A percentile compares a stretch with the other conserved stretches of the same genome.
phyloP scores from a whole-genome alignment of 2,113 vertebrate genomes.

The Chunga burmeisteri region DNA sequence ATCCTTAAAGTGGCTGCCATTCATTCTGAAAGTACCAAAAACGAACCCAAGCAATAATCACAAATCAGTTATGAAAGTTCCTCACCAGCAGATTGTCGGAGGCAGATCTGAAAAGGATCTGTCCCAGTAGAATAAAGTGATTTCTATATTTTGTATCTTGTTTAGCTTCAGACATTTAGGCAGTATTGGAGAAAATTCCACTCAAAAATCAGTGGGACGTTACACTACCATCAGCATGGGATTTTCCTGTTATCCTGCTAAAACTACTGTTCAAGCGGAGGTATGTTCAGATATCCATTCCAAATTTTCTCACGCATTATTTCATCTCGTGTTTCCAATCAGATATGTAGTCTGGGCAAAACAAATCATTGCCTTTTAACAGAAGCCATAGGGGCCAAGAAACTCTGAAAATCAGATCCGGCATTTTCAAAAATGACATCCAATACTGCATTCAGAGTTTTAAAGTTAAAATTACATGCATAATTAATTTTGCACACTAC shows the following conservation, averaged over 20 bases:
- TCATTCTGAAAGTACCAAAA: slow-evolving; percentile 79
- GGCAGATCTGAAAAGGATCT: background rate
- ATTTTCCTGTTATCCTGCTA: background rate
- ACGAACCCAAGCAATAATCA: background rate
- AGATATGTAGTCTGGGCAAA: background rate
- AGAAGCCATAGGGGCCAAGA: background rate
- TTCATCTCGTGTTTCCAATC: slow-evolving; percentile 26
- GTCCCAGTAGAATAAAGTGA: background rate
- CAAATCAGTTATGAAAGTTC: background rate
- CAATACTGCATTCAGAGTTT: background rate
- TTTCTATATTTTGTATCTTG: background rate
- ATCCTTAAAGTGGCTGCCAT: slow-evolving; percentile 87
- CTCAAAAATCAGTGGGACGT: background rate
- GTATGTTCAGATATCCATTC: background rate
- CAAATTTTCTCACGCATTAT: slow-evolving; percentile 38
- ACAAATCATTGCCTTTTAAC: slow-evolving; percentile 29
- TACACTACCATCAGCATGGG: background rate
- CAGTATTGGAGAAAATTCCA: background rate
- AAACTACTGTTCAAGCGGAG: background rate
- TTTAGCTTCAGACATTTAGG: background rate
- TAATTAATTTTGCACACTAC: slow-evolving; percentile 7
- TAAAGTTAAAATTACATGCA: background rate
- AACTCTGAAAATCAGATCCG: background rate
- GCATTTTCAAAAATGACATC: background rate
- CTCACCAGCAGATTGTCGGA: background rate